Evolutionary conservation across 2,888 invertebrate genomes (phyloP), one percentile per base, ranked within the genome.

Genomic region (Darwinula stevensoni): DNA sequence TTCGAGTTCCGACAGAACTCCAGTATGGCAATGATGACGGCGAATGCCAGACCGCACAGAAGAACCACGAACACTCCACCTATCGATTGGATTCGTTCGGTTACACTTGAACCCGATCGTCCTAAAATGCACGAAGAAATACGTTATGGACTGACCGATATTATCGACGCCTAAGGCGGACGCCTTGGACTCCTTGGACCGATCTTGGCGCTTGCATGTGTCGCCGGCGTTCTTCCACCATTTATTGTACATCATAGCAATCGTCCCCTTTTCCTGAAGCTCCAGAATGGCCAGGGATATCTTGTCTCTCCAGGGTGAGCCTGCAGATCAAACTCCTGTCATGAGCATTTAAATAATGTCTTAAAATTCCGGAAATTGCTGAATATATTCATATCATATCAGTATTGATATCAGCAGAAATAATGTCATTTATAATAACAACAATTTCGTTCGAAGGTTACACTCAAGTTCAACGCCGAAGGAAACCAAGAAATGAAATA

Each of bases 191-290:
- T 84, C 82, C 43, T 74, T 84, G 31, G 43, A 45, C 47, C 70
- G 70, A 43, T 73, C 72, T 40, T 82, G 75, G 32, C 80, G 58
- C 42, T 72, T 75, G 47, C 84, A 84, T 1, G 74, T 74, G 43
- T 80, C 76, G 0, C 82, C 82, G 0, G 80, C 78, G 46, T 82
- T 80, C 54, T 86, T 82, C 91, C 91, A 94, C 91, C 91, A 94
- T 49, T 84, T 57, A 37, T 53, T 56, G 42, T 58, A 56, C 34
- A 58, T 33, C 42, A 45, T 42, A 34, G 45, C 47, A 17, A 47
- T 44, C 16, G 43, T 41, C 4, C 58, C 58, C 33, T 52, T 49
- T 39, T 59, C 60, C 34, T 56, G 56, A 22, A 61, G 50, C 35
- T 57, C 51, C 27, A 61, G 43, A 30, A 59, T 56, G 33, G 56